These are phyloP conservation scores for Mellilla xanthometata DNA, from an alignment of 2,888 invertebrate species.

Conservation along the genomic window DNA sequence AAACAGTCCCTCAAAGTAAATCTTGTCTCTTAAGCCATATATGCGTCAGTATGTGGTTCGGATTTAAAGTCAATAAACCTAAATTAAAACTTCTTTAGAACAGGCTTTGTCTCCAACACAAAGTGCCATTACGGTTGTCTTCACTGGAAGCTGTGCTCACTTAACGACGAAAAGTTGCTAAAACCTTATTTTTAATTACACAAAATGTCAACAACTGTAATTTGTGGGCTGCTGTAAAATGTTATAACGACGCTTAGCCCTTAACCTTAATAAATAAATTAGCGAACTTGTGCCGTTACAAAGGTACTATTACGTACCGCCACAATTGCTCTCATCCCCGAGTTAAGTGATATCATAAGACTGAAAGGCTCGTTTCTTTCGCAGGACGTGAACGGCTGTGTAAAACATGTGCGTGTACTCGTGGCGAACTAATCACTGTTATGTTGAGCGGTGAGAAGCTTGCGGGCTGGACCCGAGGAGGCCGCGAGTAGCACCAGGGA, in stretches of 20 bases:
- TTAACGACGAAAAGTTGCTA: constrained; percentile 22
- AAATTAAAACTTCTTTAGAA: no score
- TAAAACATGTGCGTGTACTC: constrained; percentile 56
- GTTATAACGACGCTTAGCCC: constrained; percentile 30
- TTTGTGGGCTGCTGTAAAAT: constrained; percentile 28
- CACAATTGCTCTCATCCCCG: constrained; percentile 16
- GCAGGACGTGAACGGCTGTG: constrained; percentile 46
- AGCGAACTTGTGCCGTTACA: constrained; percentile 21
- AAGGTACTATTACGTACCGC: constrained; percentile 2
- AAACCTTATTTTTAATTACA: constrained; percentile 29
- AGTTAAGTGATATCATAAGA: constrained; percentile 12
- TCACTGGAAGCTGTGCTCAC: constrained; percentile 11
- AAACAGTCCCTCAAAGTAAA: no score
- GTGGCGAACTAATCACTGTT: constrained; percentile 54
- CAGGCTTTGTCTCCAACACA: neutral
- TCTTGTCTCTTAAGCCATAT: no score
- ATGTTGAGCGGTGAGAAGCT: constrained; percentile 29
- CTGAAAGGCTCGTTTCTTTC: constrained; percentile 29
- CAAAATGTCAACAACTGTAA: constrained; percentile 29
- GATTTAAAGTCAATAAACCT: no score
- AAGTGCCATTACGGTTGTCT: constrained; percentile 8
- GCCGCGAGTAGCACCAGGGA: constrained; percentile 24
- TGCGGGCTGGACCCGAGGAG: constrained; percentile 22
- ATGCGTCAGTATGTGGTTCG: no score
- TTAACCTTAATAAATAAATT: constrained; percentile 28